Conservation (phyloP, 2,797 vertebrate species). For the Synanceia verrucosa region DNA sequence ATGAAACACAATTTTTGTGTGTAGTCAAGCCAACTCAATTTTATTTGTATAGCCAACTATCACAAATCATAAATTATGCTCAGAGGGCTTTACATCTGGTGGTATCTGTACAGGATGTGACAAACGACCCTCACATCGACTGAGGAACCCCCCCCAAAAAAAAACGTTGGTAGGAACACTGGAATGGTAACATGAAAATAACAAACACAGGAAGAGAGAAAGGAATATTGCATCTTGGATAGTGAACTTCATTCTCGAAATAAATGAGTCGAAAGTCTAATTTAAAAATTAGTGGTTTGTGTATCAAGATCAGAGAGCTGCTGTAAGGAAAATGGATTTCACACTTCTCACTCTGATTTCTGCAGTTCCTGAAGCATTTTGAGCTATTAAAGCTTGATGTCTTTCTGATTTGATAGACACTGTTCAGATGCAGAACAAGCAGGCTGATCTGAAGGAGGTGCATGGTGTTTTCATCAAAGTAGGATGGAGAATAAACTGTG, state of each 20-base stretch:
- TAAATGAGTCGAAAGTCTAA: background rate
- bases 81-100: too few species aligned
- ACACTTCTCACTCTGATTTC: slow-evolving; percentile 29
- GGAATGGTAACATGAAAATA: too few species aligned
- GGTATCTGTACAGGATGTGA: too few species aligned
- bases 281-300: slow-evolving; percentile 28
- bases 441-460: slow-evolving; percentile 2
- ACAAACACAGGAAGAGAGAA: too few species aligned
- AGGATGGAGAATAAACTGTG: slow-evolving; percentile 18
- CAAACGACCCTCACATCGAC: too few species aligned
- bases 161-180: too few species aligned
- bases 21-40: too few species aligned
- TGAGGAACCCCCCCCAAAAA: too few species aligned
- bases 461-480: slow-evolving; percentile 12
- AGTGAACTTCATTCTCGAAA: slow-evolving; percentile 1
- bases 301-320: slow-evolving; percentile 1
- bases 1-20: too few species aligned
- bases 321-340: slow-evolving; percentile 32
- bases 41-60: too few species aligned
- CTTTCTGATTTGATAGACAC: slow-evolving; percentile 28
- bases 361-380: slow-evolving; percentile 11
- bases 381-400: slow-evolving; percentile 20
- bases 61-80: too few species aligned
- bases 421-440: slow-evolving; percentile 16
- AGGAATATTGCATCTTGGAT: too few species aligned